Conservation (phyloP, 2,888 invertebrate species). For the Watsonalla binaria region DNA sequence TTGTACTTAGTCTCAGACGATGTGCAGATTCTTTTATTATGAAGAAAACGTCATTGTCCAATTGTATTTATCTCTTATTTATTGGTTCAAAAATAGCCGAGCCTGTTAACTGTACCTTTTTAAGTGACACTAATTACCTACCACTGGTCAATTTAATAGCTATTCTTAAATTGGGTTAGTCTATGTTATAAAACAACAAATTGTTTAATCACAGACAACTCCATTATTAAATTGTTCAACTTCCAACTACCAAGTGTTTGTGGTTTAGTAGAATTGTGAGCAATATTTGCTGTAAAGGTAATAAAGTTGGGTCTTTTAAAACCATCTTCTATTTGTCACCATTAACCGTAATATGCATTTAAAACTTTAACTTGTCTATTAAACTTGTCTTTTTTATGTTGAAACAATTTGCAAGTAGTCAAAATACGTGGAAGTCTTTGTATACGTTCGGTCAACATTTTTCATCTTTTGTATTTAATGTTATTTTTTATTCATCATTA, state of each 20-base stretch:
- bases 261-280: constrained; percentile 41
- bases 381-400: neutral
- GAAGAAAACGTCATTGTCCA: neutral
- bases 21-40: no score
- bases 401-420: neutral
- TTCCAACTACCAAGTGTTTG: constrained; percentile 30
- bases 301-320: constrained; percentile 16
- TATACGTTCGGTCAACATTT: neutral
- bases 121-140: neutral
- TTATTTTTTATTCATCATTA: neutral
- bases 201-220: constrained; percentile 58
- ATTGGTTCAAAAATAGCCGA: neutral
- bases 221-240: constrained; percentile 38
- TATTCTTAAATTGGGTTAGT: constrained; percentile 20
- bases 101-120: neutral
- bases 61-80: neutral
- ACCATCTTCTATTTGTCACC: constrained; percentile 21
- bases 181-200: constrained; percentile 33
- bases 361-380: no score
- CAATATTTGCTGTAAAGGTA: constrained; percentile 12
- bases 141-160: neutral
- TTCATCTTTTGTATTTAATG: neutral
- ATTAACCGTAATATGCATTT: constrained; percentile 17
- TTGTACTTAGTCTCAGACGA: no score
- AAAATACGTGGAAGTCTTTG: neutral